Conservation (phyloP, 2,888 invertebrate species). For the Adineta ricciae region DNA sequence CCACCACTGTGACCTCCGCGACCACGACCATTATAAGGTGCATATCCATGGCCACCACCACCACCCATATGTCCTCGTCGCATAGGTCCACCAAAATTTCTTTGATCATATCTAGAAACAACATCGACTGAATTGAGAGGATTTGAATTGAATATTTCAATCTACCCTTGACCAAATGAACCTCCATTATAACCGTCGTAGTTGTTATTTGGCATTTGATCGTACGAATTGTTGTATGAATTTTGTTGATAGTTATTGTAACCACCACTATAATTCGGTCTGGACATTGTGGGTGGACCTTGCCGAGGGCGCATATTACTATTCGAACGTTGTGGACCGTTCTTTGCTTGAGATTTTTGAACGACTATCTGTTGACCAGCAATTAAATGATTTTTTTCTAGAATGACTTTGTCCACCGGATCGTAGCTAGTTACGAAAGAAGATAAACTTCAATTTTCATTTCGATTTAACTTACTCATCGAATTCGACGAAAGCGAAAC, state of each 20-base stretch:
- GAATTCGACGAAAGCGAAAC: constrained; percentile 90
- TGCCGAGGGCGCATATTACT: neutral
- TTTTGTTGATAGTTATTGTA: neutral
- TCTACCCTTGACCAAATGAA: neutral
- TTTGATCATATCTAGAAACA: neutral
- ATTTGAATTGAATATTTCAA: too few species aligned
- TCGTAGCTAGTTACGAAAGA: constrained; percentile 56
- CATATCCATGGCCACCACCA: neutral
- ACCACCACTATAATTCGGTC: neutral
- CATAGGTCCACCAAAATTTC: neutral
- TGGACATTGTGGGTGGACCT: neutral
- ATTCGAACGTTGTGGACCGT: neutral
- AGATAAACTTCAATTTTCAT: neutral
- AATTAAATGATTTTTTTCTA: constrained; percentile 66
- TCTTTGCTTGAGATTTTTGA: constrained; percentile 63
- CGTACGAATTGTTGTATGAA: neutral
- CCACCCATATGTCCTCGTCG: neutral
- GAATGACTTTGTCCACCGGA: constrained; percentile 84
- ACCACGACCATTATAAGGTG: neutral
- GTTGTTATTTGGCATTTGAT: neutral
- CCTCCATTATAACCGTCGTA: neutral
- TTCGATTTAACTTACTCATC: constrained; percentile 60
- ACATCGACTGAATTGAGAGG: too few species aligned
- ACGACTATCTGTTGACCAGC: constrained; percentile 76
- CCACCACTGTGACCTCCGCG: neutral